Evolutionary conservation across 2,113 vertebrate species (phyloP).

Genomic region (Ursus arctos): DNA sequence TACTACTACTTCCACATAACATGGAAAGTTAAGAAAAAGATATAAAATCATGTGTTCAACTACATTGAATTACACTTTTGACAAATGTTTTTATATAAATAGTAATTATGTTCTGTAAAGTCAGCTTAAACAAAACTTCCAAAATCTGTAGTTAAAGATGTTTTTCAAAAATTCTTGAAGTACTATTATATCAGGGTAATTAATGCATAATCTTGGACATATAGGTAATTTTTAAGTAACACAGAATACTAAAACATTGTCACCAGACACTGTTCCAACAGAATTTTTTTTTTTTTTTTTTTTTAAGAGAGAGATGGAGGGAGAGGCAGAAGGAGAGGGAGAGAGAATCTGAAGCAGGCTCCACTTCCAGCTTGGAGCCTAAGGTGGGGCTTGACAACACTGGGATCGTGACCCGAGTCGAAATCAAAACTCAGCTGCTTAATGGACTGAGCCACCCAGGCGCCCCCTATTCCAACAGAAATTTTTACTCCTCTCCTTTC

Average conservation of each 20-base stretch:
- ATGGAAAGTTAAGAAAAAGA: constrained; percentile 18
- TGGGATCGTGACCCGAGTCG: neutral
- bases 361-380: neutral
- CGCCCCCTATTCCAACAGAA: neutral
- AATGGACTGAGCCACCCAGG: neutral
- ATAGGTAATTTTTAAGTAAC: constrained; percentile 4
- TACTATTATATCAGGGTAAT: neutral
- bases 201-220: neutral
- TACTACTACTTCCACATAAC: neutral
- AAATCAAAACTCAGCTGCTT: neutral
- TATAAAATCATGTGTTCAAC: neutral
- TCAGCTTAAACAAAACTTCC: neutral
- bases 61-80: neutral
- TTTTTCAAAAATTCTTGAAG: neutral
- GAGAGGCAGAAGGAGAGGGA: neutral
- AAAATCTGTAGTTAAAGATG: neutral
- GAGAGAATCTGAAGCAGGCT: neutral
- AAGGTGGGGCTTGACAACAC: neutral
- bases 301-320: no score
- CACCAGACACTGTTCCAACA: neutral
- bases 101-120: neutral
- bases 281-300: no score
- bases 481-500: neutral
- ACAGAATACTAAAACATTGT: neutral
- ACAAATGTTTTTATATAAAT: neutral